Conservation (phyloP, 2,113 vertebrate species). For the Galemys pyrenaicus region DNA sequence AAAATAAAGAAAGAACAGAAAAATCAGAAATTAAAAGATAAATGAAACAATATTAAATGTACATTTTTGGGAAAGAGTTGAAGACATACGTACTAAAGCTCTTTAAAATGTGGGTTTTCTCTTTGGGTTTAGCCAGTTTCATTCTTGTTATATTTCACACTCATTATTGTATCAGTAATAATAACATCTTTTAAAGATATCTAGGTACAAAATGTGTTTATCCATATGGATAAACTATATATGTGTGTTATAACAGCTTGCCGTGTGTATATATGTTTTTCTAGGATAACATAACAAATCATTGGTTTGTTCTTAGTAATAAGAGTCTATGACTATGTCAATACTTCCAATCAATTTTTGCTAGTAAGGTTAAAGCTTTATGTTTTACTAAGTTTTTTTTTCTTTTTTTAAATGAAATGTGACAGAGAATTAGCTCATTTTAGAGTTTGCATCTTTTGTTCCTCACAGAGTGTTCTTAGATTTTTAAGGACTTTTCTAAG, state of each 20-base stretch:
- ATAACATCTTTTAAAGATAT: neutral
- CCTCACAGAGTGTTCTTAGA: neutral
- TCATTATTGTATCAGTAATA: neutral
- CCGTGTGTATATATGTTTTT: neutral
- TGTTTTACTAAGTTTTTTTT: neutral
- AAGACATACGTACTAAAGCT: neutral
- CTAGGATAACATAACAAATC: neutral
- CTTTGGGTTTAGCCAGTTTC: neutral
- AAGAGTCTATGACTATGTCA: neutral
- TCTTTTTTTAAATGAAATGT: neutral
- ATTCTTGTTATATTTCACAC: neutral
- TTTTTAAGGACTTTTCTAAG: constrained; percentile 69
- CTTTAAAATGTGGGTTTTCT: neutral
- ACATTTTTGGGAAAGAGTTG: neutral
- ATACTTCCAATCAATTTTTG: neutral
- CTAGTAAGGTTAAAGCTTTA: neutral
- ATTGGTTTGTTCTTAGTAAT: neutral
- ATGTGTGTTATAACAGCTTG: neutral
- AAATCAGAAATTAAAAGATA: neutral
- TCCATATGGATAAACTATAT: neutral
- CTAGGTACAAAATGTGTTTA: neutral
- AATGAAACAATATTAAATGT: neutral
- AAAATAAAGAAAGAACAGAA: neutral
- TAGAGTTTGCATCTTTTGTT: neutral
- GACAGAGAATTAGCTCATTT: neutral